phyloP scores from a whole-genome alignment of 1,140 invertebrate genomes.

The Nasonia giraulti region DNA sequence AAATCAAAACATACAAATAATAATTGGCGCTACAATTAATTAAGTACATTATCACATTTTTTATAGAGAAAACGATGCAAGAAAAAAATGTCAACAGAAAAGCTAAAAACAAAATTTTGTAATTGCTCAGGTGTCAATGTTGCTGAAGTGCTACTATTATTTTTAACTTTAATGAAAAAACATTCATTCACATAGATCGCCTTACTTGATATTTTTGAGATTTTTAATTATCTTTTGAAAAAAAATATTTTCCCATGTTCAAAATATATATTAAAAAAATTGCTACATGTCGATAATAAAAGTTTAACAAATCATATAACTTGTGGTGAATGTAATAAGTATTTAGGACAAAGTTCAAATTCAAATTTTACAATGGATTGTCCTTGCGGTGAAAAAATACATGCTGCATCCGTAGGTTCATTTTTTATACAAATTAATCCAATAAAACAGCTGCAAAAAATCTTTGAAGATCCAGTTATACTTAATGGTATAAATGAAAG shows the following conservation, averaged over 20 bases:
- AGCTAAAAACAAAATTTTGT: too few relatives aligned
- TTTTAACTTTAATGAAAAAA: background rate
- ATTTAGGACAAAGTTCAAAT: background rate
- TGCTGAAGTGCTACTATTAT: background rate
- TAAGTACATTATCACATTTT: too few relatives aligned
- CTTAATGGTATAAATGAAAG: slow-evolving; percentile 18
- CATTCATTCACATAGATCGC: background rate
- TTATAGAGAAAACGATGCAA: too few relatives aligned
- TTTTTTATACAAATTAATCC: background rate
- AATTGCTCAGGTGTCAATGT: background rate
- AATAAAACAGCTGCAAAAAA: background rate
- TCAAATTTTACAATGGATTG: background rate
- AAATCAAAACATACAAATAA: too few relatives aligned
- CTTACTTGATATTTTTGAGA: background rate
- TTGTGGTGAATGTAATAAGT: background rate
- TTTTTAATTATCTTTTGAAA: background rate
- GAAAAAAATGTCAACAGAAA: too few relatives aligned
- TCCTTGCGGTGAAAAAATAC: background rate
- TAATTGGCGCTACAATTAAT: too few relatives aligned
- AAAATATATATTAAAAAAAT: too few relatives aligned
- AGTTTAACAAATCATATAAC: too few relatives aligned
- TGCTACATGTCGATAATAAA: too few relatives aligned
- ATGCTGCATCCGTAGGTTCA: background rate
- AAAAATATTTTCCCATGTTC: background rate
- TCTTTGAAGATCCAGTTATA: slow-evolving; percentile 1